Percentiles rank a stretch among this genome's conserved stretches.
These are phyloP conservation scores for Hirudo medicinalis DNA, from an alignment of 1,140 invertebrate genomes.

Conservation along the genomic window DNA sequence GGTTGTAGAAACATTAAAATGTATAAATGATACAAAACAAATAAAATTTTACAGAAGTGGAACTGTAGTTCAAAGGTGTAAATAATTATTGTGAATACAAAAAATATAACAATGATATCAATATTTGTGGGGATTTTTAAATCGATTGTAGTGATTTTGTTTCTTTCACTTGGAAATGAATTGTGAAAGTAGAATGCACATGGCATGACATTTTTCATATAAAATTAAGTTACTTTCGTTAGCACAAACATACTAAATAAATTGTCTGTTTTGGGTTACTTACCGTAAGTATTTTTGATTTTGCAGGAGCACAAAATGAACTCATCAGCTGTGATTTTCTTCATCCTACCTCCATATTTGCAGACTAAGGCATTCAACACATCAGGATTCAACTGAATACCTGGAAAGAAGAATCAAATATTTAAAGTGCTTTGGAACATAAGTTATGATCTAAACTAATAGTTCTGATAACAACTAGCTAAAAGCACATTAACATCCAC, in stretches of 20 bases:
- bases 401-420: neutral
- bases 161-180: no score
- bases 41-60: neutral
- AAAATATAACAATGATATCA: slow-evolving; percentile 4
- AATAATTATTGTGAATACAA: neutral
- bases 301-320: slow-evolving; percentile 8
- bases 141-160: no score
- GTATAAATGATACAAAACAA: neutral
- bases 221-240: no score
- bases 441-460: no score
- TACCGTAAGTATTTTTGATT: slow-evolving; percentile 9
- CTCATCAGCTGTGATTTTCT: slow-evolving; percentile 2
- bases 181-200: no score
- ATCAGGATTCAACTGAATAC: neutral
- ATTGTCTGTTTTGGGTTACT: neutral
- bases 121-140: no score
- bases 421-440: neutral
- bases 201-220: no score
- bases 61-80: neutral
- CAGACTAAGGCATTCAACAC: slow-evolving; percentile 1
- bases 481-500: neutral
- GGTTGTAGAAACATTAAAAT: neutral
- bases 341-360: neutral
- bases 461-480: no score
- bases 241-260: no score